Conservation (phyloP, 1,140 invertebrate genomes). For the Trachymyrmex cornetzi region DNA sequence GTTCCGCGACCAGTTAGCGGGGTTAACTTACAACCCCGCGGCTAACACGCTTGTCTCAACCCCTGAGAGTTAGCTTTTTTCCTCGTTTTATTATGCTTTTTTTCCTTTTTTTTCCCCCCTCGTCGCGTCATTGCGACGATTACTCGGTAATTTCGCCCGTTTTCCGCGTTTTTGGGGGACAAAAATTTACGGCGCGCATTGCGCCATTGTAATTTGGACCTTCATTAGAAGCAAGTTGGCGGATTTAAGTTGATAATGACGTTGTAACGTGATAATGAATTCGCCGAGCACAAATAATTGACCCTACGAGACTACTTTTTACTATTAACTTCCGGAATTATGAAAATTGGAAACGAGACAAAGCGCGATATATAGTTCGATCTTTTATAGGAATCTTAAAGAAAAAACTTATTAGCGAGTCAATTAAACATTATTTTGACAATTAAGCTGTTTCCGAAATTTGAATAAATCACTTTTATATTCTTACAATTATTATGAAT, state of each 20-base stretch:
- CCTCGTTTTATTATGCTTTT: slow-evolving; percentile 9
- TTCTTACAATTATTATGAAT: neutral
- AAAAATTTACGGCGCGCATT: neutral
- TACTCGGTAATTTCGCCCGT: slow-evolving; percentile 30
- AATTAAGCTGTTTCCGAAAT: neutral
- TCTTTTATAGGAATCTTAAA: neutral
- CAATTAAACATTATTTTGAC: neutral
- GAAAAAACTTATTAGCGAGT: neutral
- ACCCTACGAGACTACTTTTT: neutral
- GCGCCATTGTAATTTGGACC: slow-evolving; percentile 29
- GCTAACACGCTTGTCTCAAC: slow-evolving; percentile 71
- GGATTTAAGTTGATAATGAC: slow-evolving; percentile 52
- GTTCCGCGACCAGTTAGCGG: slow-evolving; percentile 72
- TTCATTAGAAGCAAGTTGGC: slow-evolving; percentile 38
- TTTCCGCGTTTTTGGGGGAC: slow-evolving; percentile 43
- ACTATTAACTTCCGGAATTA: neutral
- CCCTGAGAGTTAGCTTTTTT: slow-evolving; percentile 58
- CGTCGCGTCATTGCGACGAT: slow-evolving; percentile 26
- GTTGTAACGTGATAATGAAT: slow-evolving; percentile 38
- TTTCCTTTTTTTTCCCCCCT: neutral
- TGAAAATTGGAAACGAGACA: neutral
- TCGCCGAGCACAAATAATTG: neutral
- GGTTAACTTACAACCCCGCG: slow-evolving; percentile 77
- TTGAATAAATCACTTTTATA: slow-evolving; percentile 9
- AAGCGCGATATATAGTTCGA: neutral